Evolutionary conservation across 2,888 invertebrate species (phyloP).

Genomic region (Thecocarcelia acutangulata): DNA sequence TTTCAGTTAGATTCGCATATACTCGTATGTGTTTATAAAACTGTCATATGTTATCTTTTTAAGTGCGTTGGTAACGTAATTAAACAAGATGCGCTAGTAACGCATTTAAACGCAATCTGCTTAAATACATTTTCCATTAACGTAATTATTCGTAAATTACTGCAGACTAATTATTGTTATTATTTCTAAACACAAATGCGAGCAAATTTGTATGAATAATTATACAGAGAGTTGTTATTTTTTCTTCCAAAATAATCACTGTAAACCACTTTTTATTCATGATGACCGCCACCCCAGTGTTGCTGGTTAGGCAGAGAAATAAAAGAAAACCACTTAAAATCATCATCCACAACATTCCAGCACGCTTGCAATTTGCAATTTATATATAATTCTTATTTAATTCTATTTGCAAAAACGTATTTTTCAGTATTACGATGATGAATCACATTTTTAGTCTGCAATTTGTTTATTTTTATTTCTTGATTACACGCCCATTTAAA

Average conservation of each 20-base stretch:
- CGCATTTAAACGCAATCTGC: no score
- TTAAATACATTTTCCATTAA: no score
- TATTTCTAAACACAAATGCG: no score
- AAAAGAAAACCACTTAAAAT: constrained; percentile 19
- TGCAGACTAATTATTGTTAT: no score
- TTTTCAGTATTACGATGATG: constrained; percentile 23
- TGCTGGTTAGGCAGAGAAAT: background rate
- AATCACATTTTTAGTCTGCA: constrained; percentile 58
- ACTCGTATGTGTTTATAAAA: no score
- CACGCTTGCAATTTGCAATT: constrained; percentile 62
- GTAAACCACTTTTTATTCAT: constrained; percentile 29
- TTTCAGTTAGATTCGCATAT: no score
- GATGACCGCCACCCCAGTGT: constrained; percentile 49
- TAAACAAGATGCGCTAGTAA: no score
- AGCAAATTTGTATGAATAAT: background rate
- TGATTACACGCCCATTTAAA: constrained; percentile 55
- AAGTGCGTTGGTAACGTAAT: no score
- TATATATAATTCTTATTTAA: constrained; percentile 2
- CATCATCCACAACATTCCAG: constrained; percentile 56
- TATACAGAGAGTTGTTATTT: no score
- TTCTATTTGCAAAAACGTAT: background rate
- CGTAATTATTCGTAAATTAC: no score
- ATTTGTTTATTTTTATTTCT: constrained; percentile 38
- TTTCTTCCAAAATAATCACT: constrained; percentile 1
- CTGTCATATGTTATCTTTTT: no score